A percentile compares a stretch with the other conserved stretches of the same genome.
phyloP scores from a whole-genome alignment of 1,140 invertebrate genomes.

The Ostrea denselamellosa region DNA sequence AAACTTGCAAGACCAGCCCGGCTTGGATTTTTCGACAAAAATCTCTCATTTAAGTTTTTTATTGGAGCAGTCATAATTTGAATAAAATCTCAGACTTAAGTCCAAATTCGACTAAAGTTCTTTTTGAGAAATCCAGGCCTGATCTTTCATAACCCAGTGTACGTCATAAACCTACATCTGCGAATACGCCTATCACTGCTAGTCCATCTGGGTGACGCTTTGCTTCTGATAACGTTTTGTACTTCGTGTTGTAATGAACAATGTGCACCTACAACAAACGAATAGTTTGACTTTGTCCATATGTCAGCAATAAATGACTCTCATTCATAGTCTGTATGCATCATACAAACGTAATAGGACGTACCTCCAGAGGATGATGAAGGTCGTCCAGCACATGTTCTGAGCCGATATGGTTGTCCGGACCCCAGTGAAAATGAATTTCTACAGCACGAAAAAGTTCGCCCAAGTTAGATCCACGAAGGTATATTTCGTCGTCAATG shows the following conservation, averaged over 20 bases:
- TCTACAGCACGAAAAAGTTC: slow-evolving; percentile 57
- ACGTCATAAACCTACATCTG: slow-evolving; percentile 80
- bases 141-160: too few species aligned
- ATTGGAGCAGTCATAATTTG: too few species aligned
- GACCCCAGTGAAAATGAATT: slow-evolving; percentile 72
- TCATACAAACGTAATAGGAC: neutral
- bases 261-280: slow-evolving; percentile 82
- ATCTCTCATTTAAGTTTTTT: too few species aligned
- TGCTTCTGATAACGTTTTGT: slow-evolving; percentile 81
- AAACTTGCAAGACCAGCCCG: too few species aligned
- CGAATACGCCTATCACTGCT: slow-evolving; percentile 86
- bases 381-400: slow-evolving; percentile 64
- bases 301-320: too few species aligned
- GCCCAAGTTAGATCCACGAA: slow-evolving; percentile 50
- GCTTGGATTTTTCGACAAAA: too few species aligned
- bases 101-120: too few species aligned
- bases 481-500: slow-evolving; percentile 33
- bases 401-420: slow-evolving; percentile 61
- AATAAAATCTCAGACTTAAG: too few species aligned
- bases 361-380: slow-evolving; percentile 64
- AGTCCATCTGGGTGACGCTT: slow-evolving; percentile 83
- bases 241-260: slow-evolving; percentile 84
- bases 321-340: too few species aligned
- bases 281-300: neutral
- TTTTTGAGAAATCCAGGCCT: too few species aligned